Evolutionary conservation across 2,113 vertebrate genomes (phyloP).

Genomic region (Percopsis transmontana): DNA sequence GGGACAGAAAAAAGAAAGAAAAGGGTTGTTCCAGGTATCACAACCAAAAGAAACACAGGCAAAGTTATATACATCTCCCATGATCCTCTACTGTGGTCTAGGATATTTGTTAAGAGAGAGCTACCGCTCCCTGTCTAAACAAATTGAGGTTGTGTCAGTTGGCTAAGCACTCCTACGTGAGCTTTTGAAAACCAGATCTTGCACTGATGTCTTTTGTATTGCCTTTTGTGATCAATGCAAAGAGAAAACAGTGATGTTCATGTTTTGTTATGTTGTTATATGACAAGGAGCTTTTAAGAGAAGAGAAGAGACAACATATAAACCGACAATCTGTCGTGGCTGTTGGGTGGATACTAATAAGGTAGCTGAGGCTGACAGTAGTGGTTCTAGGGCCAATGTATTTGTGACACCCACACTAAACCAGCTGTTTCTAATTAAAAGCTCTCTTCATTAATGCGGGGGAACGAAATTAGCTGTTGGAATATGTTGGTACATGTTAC

Average conservation of each 20-base stretch:
- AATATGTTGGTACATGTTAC: not conserved
- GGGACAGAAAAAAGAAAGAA: conserved; percentile 13
- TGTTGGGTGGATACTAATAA: not conserved
- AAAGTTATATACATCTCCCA: conserved; percentile 37
- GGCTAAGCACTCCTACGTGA: conserved; percentile 13
- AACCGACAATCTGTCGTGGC: too few species aligned
- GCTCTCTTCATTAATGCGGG: too few species aligned
- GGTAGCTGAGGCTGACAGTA: not conserved
- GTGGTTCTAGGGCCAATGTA: not conserved
- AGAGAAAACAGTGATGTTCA: not conserved
- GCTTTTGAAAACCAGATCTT: conserved; percentile 23
- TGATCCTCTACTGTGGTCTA: conserved; percentile 24
- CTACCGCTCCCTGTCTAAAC: conserved; percentile 55
- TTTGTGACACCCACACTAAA: not conserved
- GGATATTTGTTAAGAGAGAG: conserved; percentile 27
- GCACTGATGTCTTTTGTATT: conserved; percentile 15
- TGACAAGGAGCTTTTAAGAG: not conserved
- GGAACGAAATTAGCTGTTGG: too few species aligned
- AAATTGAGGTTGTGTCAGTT: conserved; percentile 40
- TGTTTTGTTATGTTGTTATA: not conserved
- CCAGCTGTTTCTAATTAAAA: too few species aligned
- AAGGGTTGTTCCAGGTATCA: conserved; percentile 30
- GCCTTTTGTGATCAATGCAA: not conserved
- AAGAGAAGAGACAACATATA: not conserved
- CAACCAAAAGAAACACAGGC: conserved; percentile 35